Evolutionary conservation across 2,888 invertebrate species (phyloP).

Genomic region (Latrodectus elegans): DNA sequence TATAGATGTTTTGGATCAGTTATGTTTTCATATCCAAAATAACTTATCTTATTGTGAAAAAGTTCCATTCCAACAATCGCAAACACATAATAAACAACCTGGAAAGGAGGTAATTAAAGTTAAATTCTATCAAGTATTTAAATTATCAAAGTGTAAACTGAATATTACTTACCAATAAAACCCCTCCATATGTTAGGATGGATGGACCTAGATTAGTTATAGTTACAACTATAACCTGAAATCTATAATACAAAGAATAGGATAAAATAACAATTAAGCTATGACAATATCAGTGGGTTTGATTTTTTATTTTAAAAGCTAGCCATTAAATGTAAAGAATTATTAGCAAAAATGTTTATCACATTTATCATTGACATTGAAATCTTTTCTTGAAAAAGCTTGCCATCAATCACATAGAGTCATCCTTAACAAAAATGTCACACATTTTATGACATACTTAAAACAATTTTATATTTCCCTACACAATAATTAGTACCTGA

Average conservation of each 20-base stretch:
- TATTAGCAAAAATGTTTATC: too few relatives aligned
- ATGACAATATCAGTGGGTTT: too few relatives aligned
- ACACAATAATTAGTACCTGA: too few relatives aligned
- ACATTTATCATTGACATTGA: too few relatives aligned
- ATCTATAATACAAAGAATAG: conserved; percentile 72
- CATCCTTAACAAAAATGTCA: too few relatives aligned
- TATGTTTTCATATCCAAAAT: conserved; percentile 72
- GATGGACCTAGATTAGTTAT: conserved; percentile 76
- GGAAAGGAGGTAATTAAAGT: conserved; percentile 45
- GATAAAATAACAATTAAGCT: conserved; percentile 2
- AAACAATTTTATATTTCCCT: too few relatives aligned
- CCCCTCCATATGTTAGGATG: conserved; percentile 76
- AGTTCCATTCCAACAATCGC: conserved; percentile 77
- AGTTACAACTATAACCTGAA: conserved; percentile 76
- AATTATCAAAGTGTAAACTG: neutral
- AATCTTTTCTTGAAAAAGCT: too few relatives aligned
- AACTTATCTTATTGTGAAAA: conserved; percentile 74
- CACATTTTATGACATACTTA: too few relatives aligned
- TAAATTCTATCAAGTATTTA: neutral
- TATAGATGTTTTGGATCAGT: conserved; percentile 54
- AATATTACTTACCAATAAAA: conserved; percentile 75
- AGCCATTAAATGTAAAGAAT: too few relatives aligned
- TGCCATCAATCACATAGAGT: too few relatives aligned
- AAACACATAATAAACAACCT: conserved; percentile 77
- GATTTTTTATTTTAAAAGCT: too few relatives aligned